Percentiles rank a stretch among this genome's conserved stretches.
phyloP scores from a whole-genome alignment of 1,140 invertebrate species.

The Scaptodrosophila lebanonensis region DNA sequence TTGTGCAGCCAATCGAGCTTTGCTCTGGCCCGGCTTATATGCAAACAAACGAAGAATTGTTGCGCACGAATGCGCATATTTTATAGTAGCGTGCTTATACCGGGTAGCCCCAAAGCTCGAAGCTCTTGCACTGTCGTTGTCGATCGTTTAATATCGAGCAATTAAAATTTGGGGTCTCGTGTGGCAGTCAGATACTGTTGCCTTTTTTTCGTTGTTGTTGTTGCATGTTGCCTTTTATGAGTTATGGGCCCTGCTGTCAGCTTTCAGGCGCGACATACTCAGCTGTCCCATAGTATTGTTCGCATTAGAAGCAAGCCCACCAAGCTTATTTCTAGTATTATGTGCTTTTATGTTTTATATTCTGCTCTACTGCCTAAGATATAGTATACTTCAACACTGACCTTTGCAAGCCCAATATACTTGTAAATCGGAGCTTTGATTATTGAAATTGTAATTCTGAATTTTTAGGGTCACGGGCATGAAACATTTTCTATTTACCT shows the following conservation, averaged over 20 bases:
- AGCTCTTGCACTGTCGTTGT: constrained; percentile 14
- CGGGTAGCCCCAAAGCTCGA: not conserved
- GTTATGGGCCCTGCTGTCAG: constrained; percentile 53
- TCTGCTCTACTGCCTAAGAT: no score
- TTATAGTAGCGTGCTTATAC: constrained; percentile 49
- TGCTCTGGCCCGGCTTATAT: constrained; percentile 33
- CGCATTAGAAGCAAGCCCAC: constrained; percentile 40
- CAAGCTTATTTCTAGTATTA: no score
- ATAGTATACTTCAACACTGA: not conserved
- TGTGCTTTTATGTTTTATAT: no score
- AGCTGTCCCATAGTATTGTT: constrained; percentile 37
- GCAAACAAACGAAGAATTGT: constrained; percentile 64
- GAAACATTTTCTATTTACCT: no score
- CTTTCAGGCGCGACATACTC: constrained; percentile 39
- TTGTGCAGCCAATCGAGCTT: constrained; percentile 9
- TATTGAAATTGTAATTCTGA: no score
- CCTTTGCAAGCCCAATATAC: no score
- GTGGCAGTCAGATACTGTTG: constrained; percentile 25
- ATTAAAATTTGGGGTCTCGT: constrained; percentile 67
- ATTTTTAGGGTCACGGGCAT: no score
- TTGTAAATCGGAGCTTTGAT: no score
- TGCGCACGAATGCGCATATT: constrained; percentile 72
- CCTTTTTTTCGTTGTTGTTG: constrained; percentile 34
- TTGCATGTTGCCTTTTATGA: constrained; percentile 41
- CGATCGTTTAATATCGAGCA: constrained; percentile 74